These are phyloP conservation scores for Agelaius tricolor DNA, from an alignment of 2,113 vertebrate species.

Conservation along the genomic window DNA sequence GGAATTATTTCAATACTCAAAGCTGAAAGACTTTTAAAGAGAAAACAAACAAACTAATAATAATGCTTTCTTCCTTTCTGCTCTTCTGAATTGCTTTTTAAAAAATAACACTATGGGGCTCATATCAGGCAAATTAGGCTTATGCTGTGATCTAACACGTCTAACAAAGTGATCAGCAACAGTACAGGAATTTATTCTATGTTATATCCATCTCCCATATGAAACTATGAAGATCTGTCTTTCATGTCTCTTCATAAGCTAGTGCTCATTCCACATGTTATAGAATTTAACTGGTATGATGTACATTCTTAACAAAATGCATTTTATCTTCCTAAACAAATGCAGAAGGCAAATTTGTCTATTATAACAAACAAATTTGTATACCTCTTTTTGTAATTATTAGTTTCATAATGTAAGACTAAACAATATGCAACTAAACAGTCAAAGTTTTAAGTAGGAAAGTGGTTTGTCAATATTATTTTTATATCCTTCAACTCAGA, in stretches of 20 bases:
- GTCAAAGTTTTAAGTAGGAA: neutral
- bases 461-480: neutral
- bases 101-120: neutral
- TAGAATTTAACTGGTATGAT: neutral
- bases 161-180: neutral
- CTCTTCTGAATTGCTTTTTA: neutral
- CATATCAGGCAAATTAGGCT: neutral
- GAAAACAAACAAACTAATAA: conserved; percentile 37
- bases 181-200: neutral
- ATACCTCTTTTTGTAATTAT: neutral
- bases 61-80: neutral
- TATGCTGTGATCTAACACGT: neutral
- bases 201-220: neutral
- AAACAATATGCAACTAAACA: neutral
- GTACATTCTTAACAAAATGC: neutral
- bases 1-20: conserved; percentile 32
- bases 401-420: neutral
- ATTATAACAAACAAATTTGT: neutral
- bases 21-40: neutral
- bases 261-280: neutral
- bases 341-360: neutral
- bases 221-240: neutral
- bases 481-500: neutral
- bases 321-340: neutral
- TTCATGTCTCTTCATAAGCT: neutral